Evolutionary conservation across 2,113 vertebrate genomes (phyloP).

Genomic region (Sinosuthora webbiana): DNA sequence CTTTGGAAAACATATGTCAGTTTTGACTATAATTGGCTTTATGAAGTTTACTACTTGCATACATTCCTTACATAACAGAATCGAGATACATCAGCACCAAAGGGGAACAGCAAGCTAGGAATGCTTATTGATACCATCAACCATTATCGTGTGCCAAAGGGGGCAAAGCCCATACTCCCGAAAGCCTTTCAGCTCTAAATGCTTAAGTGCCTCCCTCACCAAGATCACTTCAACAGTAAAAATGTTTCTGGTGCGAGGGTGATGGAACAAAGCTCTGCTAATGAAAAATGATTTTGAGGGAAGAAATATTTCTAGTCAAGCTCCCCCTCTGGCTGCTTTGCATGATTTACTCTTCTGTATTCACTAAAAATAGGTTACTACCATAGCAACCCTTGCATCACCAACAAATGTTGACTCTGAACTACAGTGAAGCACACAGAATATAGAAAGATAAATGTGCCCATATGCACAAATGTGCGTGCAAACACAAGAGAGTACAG

Average conservation of each 20-base stretch:
- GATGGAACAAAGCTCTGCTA: background rate
- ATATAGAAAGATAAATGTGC: background rate
- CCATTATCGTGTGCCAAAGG: background rate
- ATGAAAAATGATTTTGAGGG: background rate
- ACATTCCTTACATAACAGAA: background rate
- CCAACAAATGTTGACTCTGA: conserved; percentile 39
- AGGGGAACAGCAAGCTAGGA: background rate
- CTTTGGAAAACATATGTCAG: background rate
- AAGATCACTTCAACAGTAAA: background rate
- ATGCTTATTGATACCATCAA: background rate
- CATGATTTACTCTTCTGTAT: conserved; percentile 24
- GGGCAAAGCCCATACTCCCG: background rate
- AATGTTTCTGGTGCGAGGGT: background rate
- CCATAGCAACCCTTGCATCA: conserved; percentile 68
- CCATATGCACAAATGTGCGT: background rate
- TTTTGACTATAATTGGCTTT: background rate
- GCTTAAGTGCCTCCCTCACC: background rate
- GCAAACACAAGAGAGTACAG: background rate
- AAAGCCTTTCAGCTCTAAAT: background rate
- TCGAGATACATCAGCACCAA: background rate
- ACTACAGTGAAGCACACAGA: background rate
- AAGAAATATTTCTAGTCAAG: background rate
- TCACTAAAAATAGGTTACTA: conserved; percentile 69
- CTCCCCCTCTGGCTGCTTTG: conserved; percentile 27
- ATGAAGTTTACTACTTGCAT: background rate